These are phyloP conservation scores for Psophia crepitans DNA, from an alignment of 2,113 vertebrate genomes.

Conservation along the genomic window DNA sequence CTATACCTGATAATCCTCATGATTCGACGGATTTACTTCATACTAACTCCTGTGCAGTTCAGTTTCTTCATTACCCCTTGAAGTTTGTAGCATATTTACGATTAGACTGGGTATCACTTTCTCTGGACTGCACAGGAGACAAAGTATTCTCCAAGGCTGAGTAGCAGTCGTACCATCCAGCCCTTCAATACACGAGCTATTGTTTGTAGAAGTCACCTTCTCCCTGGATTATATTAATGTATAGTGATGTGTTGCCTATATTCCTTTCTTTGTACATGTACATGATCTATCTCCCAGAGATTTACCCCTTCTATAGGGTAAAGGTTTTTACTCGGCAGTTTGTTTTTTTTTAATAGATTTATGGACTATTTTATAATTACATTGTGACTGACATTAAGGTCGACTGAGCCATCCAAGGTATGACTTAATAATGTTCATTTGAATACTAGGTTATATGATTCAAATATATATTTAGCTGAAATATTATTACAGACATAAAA, in stretches of 20 bases:
- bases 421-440: neutral
- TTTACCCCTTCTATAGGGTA: neutral
- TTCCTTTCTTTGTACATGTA: neutral
- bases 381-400: neutral
- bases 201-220: neutral
- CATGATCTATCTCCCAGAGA: neutral
- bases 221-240: neutral
- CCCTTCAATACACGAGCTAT: neutral
- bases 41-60: neutral
- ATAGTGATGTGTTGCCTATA: neutral
- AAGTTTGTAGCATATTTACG: neutral
- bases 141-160: neutral
- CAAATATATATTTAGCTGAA: neutral
- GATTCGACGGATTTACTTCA: neutral
- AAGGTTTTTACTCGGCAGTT: neutral
- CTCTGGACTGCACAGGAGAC: neutral
- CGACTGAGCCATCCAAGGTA: neutral
- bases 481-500: neutral
- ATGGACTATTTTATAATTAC: neutral
- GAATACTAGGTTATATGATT: neutral
- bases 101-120: neutral
- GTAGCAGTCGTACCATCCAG: neutral
- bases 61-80: neutral
- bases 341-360: neutral
- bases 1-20: neutral